phyloP scores from a whole-genome alignment of 2,888 invertebrate species.

The Hybos culiciformis region DNA sequence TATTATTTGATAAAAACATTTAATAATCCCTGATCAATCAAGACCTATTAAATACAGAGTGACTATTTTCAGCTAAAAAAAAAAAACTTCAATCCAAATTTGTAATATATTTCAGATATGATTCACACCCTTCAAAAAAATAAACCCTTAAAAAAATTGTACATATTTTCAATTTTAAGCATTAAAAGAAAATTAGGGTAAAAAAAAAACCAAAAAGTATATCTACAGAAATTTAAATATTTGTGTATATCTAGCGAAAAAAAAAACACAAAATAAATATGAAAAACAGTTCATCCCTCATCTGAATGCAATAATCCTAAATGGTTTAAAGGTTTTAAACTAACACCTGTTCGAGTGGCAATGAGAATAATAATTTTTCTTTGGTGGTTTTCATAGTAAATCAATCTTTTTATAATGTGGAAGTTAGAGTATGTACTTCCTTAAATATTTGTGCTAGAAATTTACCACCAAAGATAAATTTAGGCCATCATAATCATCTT shows the following conservation, averaged over 20 bases:
- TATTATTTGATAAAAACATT: slow-evolving; percentile 11
- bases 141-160: too few relatives aligned
- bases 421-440: too few relatives aligned
- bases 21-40: slow-evolving; percentile 14
- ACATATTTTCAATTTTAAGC: too few relatives aligned
- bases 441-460: too few relatives aligned
- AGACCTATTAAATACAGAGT: slow-evolving; percentile 15
- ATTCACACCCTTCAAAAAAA: too few relatives aligned
- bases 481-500: too few relatives aligned
- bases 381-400: slow-evolving; percentile 14
- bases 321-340: slow-evolving; percentile 18
- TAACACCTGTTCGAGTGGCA: slow-evolving; percentile 23
- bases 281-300: slow-evolving; percentile 11
- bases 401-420: too few relatives aligned
- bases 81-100: too few relatives aligned
- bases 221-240: background rate
- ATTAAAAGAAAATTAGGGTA: background rate
- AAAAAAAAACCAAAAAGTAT: too few relatives aligned
- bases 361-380: slow-evolving; percentile 17
- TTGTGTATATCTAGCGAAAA: background rate
- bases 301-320: slow-evolving; percentile 14
- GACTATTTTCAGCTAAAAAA: background rate
- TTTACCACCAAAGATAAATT: too few relatives aligned
- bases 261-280: background rate
- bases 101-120: too few relatives aligned